Conservation (phyloP, 2,797 vertebrate genomes). For the Enteromius argenteus region DNA sequence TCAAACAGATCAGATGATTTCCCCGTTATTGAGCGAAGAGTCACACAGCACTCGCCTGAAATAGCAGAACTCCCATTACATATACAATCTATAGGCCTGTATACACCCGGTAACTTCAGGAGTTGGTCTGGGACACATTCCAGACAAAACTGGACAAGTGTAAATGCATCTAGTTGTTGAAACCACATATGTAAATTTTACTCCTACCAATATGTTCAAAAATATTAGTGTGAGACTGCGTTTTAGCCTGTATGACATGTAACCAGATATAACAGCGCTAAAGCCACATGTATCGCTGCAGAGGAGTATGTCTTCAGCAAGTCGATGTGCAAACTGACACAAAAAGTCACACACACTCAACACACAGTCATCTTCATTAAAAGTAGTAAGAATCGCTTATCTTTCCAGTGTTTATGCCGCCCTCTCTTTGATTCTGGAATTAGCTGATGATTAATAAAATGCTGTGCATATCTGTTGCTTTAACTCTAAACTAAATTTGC, state of each 20-base stretch:
- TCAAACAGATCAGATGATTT: constrained; percentile 78
- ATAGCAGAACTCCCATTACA: constrained; percentile 11
- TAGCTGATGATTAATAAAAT: not conserved
- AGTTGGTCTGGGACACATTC: not conserved
- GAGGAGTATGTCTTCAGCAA: not conserved
- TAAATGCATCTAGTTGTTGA: not conserved
- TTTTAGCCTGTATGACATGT: not conserved
- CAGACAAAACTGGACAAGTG: not conserved
- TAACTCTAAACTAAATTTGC: not conserved
- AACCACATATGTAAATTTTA: not conserved
- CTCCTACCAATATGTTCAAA: not conserved
- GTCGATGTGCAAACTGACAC: not conserved
- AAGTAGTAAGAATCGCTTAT: not conserved
- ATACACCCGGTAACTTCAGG: not conserved
- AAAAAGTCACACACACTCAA: not conserved
- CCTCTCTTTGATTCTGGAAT: not conserved
- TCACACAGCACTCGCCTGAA: constrained; percentile 84
- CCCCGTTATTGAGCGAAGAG: constrained; percentile 74
- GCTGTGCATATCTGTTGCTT: not conserved
- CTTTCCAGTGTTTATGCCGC: not conserved
- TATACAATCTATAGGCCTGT: not conserved
- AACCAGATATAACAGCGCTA: not conserved
- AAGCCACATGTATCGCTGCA: no score
- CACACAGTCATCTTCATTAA: not conserved
- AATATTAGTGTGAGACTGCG: not conserved